Conservation (phyloP, 2,888 invertebrate species). For the Dromius quadrimaculatus region DNA sequence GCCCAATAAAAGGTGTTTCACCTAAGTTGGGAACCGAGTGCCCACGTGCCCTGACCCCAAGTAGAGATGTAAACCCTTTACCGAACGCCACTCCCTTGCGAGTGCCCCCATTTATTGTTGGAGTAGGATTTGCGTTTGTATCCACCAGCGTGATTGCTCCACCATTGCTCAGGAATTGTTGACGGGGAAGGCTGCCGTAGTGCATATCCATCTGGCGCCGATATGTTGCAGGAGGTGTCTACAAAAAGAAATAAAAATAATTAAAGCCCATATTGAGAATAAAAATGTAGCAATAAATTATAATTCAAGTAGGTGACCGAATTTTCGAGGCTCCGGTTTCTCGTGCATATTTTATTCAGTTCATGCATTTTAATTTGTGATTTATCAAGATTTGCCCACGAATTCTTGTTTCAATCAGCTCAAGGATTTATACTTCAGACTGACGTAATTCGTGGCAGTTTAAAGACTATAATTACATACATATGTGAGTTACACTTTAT, state of each 20-base stretch:
- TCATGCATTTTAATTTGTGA: conserved; percentile 29
- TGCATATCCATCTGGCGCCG: conserved; percentile 81
- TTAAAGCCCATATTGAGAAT: neutral
- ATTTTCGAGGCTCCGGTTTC: conserved; percentile 9
- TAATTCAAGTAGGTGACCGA: conserved; percentile 23
- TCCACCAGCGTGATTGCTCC: conserved; percentile 61
- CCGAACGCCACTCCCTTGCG: conserved; percentile 82
- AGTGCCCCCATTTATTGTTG: conserved; percentile 35
- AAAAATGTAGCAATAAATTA: conserved; percentile 18
- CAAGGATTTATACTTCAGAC: conserved; percentile 9
- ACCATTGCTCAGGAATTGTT: conserved; percentile 69
- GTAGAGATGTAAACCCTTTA: conserved; percentile 70
- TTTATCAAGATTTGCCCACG: conserved; percentile 28
- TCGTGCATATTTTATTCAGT: neutral
- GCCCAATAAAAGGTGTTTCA: conserved; percentile 63
- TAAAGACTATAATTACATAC: conserved; percentile 15
- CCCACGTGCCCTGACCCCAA: conserved; percentile 77
- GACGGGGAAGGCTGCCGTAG: conserved; percentile 85
- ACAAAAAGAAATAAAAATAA: conserved; percentile 53
- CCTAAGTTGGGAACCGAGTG: conserved; percentile 94
- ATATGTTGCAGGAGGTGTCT: conserved; percentile 83
- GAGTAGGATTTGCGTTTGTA: conserved; percentile 65
- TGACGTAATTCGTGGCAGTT: conserved; percentile 12
- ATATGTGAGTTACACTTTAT: conserved; percentile 10
- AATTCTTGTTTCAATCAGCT: conserved; percentile 22